A percentile compares a stretch with the other conserved stretches of the same genome.
phyloP scores from a whole-genome alignment of 2,797 vertebrate genomes.

The Geotrypetes seraphini region DNA sequence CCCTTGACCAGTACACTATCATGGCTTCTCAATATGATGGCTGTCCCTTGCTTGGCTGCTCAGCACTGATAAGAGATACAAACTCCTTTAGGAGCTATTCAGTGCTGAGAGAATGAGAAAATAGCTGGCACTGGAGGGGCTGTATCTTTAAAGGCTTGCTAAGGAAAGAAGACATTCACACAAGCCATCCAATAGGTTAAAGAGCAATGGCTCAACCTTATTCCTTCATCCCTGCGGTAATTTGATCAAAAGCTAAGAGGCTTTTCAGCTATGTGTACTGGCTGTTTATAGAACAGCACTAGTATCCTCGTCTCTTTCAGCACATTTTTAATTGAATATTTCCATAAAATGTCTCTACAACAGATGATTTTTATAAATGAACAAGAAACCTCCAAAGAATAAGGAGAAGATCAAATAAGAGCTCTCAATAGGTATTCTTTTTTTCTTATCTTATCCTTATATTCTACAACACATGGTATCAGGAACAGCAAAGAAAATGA shows the following conservation, averaged over 20 bases:
- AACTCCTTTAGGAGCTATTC: constrained; percentile 45
- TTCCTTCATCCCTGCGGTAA: constrained; percentile 1
- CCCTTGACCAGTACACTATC: constrained; percentile 44
- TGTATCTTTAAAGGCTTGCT: constrained; percentile 47
- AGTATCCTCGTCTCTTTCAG: background rate
- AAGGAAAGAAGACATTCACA: constrained; percentile 44
- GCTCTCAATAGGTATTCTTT: no score
- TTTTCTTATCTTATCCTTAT: no score
- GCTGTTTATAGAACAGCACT: constrained; percentile 2
- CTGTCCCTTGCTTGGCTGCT: constrained; percentile 56
- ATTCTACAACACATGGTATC: background rate
- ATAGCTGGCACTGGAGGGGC: constrained; percentile 22
- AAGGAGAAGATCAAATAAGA: no score
- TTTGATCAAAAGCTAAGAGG: constrained; percentile 21
- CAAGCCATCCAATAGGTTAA: constrained; percentile 21
- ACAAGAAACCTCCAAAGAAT: no score
- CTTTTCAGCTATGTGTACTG: no score
- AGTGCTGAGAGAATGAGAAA: constrained; percentile 38
- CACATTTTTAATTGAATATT: constrained; percentile 15
- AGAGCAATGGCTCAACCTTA: constrained; percentile 20
- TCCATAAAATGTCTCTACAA: background rate
- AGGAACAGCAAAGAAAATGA: constrained; percentile 11
- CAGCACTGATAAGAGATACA: constrained; percentile 55
- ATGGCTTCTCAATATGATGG: constrained; percentile 47
- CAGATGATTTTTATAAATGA: constrained; percentile 26